Conservation (phyloP, 1,140 invertebrate species). For the Schlechtendalia chinensis region DNA sequence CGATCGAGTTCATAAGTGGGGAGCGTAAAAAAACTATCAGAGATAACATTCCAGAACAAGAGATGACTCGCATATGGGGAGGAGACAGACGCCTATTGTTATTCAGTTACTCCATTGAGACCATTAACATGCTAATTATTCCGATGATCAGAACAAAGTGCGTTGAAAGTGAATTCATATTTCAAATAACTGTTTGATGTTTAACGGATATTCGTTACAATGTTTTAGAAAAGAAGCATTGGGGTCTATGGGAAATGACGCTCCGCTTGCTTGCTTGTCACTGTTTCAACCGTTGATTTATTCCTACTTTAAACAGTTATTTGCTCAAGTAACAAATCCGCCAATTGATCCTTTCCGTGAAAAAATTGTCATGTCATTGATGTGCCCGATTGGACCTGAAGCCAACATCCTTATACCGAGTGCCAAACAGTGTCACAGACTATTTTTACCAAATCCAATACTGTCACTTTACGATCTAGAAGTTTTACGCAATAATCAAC, state of each 20-base stretch:
- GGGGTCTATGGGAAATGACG: constrained; percentile 99
- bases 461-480: constrained; percentile 87
- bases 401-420: constrained; percentile 91
- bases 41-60: constrained; percentile 53
- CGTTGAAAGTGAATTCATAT: constrained; percentile 55
- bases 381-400: constrained; percentile 88
- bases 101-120: constrained; percentile 94
- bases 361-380: constrained; percentile 96
- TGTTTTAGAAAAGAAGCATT: constrained; percentile 89
- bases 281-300: constrained; percentile 91
- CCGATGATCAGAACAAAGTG: constrained; percentile 97
- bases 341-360: constrained; percentile 99
- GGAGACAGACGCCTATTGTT: constrained; percentile 83
- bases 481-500: constrained; percentile 78
- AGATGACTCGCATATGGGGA: constrained; percentile 61
- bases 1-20: constrained; percentile 52
- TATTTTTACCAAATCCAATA: constrained; percentile 93
- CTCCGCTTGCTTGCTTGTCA: constrained; percentile 93
- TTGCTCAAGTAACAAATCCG: constrained; percentile 98
- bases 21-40: constrained; percentile 51
- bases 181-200: not conserved
- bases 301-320: constrained; percentile 99
- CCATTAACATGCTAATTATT: constrained; percentile 87
- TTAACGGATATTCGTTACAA: not conserved
- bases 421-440: constrained; percentile 82